Base-by-base conservation (phyloP, 1,140 invertebrate species). In the Heliconius hermathena region DNA sequence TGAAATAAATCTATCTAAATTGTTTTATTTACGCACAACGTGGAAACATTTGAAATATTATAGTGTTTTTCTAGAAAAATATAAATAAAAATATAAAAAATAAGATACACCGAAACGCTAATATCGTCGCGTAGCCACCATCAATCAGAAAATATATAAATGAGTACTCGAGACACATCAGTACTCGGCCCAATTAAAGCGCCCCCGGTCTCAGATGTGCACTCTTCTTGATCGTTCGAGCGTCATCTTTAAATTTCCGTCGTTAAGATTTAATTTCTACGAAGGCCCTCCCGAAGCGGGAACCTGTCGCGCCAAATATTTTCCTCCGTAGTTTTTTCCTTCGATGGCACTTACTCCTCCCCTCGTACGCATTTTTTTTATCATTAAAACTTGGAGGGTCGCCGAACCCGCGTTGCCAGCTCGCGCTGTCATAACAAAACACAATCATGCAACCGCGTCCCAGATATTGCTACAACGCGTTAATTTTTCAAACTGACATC, bases 251-350 rank as follows among this genome's bases (percentile, higher is more conserved):
- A 94, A 94, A 94, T 94, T 94, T 94, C 92, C 93, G 92, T 91
- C 91, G 92, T 93, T 93, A 94, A 94, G 93, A 94, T 94, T 94
- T 94, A 94, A 94, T 94, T 94, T 94, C 92, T 93, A 94, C 91
- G 90, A 91, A 90, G 86, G 83, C 86, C 87, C 81, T 84, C 82
- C 85, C 86, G 80, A 78, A 74, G 73, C 73, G 88, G 86, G 85
- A 92, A 94, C 93, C 93, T 93, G 93, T 94, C 93, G 93, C 91
- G 88, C 93, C 93, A 94, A 94, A 94, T 94, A 93, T 94, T 94
- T 94, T 94, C 88, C 93, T 94, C 87, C 87, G 90, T 91, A 94
- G 93, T 94, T 93, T 94, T 93, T 94, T 93, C 88, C 92, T 92
- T 90, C 90, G 91, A 93, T 93, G 90, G 91, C 92, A 93, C 92